These are phyloP conservation scores for Eupithecia tripunctaria DNA, from an alignment of 2,888 invertebrate genomes.

Conservation along the genomic window DNA sequence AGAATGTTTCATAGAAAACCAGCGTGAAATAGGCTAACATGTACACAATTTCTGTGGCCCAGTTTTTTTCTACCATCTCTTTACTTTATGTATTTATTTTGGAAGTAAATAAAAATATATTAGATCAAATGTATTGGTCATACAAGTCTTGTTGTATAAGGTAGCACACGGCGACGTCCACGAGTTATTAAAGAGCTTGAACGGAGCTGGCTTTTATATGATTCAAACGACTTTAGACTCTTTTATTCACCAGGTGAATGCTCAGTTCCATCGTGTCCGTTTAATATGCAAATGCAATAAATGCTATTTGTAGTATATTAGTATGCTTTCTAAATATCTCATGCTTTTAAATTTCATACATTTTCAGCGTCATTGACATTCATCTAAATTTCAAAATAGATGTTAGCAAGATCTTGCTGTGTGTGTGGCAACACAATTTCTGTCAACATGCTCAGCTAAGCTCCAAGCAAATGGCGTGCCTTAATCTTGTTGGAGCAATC, in stretches of 20 bases:
- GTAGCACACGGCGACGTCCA: neutral
- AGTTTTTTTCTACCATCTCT: neutral
- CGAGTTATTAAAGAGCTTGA: conserved; percentile 7
- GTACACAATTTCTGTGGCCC: too few species aligned
- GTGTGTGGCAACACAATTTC: conserved; percentile 20
- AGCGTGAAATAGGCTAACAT: too few species aligned
- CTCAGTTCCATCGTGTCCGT: conserved; percentile 13
- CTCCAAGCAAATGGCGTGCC: neutral
- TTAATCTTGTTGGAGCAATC: neutral
- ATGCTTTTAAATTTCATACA: conserved; percentile 14
- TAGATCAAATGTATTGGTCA: too few species aligned
- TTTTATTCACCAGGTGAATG: conserved; percentile 18
- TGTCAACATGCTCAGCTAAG: neutral
- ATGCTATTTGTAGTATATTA: conserved; percentile 26
- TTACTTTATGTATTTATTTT: neutral
- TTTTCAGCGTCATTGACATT: conserved; percentile 7
- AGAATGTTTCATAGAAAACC: neutral
- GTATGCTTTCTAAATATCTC: conserved; percentile 33
- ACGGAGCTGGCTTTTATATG: conserved; percentile 15
- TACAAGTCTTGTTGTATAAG: neutral
- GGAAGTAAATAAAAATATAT: neutral
- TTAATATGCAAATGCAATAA: conserved; percentile 29
- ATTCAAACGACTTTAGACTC: conserved; percentile 22
- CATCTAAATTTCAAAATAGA: neutral
- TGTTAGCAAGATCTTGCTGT: conserved; percentile 1